Evolutionary conservation across 1,140 invertebrate species (phyloP).

Genomic region (Antheraea pernyi): DNA sequence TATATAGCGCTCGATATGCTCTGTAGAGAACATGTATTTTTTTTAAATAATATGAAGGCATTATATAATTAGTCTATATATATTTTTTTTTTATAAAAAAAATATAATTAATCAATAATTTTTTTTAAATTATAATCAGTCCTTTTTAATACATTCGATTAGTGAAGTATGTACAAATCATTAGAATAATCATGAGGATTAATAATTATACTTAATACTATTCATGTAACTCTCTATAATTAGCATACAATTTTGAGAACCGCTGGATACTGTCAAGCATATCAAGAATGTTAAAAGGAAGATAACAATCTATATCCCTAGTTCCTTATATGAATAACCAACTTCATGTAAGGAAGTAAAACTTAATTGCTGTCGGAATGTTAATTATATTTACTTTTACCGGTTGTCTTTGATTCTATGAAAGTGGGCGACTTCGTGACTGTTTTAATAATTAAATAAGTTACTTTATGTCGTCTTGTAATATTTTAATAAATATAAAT

Average conservation of each 20-base stretch:
- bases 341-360: constrained; percentile 11
- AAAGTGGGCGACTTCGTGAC: neutral
- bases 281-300: constrained; percentile 36
- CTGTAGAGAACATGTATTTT: too few relatives aligned
- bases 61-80: too few relatives aligned
- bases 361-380: constrained; percentile 14
- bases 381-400: constrained; percentile 17
- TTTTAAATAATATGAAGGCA: too few relatives aligned
- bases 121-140: too few relatives aligned
- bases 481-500: neutral
- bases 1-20: too few relatives aligned
- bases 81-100: too few relatives aligned
- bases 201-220: too few relatives aligned
- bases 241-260: neutral
- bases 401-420: neutral
- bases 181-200: too few relatives aligned
- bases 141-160: too few relatives aligned
- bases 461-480: neutral
- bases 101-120: too few relatives aligned
- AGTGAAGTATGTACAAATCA: too few relatives aligned
- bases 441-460: neutral
- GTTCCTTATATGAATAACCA: constrained; percentile 12
- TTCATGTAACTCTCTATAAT: neutral
- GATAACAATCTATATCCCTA: constrained; percentile 37
- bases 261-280: neutral